Conservation (phyloP, 2,113 vertebrate genomes). For the Stomatorhinus ivindoensis region DNA sequence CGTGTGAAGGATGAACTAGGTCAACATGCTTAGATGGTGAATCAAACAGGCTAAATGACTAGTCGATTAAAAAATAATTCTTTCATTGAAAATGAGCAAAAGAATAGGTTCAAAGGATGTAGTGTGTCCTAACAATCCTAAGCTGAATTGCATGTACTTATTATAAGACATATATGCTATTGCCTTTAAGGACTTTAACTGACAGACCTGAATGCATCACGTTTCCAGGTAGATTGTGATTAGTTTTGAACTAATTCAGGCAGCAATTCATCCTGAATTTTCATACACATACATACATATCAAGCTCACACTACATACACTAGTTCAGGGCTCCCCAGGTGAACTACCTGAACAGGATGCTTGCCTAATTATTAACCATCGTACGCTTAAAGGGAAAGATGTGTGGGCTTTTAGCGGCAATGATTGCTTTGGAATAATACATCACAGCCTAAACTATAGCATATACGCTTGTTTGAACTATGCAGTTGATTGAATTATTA, state of each 20-base stretch:
- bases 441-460: not conserved
- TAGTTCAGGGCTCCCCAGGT: not conserved
- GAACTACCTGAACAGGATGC: no score
- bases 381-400: not conserved
- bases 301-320: not conserved
- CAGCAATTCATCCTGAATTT: not conserved
- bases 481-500: not conserved
- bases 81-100: not conserved
- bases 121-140: not conserved
- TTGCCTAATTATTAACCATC: not conserved
- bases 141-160: not conserved
- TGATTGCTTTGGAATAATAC: not conserved
- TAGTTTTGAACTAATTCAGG: not conserved
- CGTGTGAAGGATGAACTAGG: not conserved
- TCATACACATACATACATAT: not conserved
- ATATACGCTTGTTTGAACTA: not conserved
- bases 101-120: not conserved
- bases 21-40: not conserved
- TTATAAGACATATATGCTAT: not conserved
- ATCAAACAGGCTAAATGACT: not conserved
- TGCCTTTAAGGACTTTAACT: not conserved
- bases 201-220: not conserved
- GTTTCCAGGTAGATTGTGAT: not conserved
- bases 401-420: not conserved
- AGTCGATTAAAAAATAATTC: not conserved